A percentile compares a stretch with the other conserved stretches of the same genome.
Conservation (phyloP, 1,140 invertebrate genomes). For the Diorhabda elongata region DNA sequence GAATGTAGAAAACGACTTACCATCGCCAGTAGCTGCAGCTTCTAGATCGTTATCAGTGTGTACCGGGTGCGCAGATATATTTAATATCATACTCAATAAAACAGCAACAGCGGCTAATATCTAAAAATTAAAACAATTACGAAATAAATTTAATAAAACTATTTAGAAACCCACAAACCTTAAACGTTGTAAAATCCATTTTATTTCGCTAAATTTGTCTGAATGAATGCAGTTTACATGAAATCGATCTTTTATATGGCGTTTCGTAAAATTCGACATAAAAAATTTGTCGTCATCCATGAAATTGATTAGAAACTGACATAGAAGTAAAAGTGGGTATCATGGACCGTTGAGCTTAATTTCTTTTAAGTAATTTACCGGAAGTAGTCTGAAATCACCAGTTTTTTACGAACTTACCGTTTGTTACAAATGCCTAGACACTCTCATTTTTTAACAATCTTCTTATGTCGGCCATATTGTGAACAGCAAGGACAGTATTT, state of each 20-base stretch:
- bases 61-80: no score
- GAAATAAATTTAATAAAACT: background rate
- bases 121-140: no score
- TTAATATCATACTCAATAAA: no score
- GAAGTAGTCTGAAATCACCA: background rate
- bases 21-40: constrained; percentile 21
- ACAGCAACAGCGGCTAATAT: no score
- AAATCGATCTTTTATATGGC: background rate
- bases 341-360: background rate
- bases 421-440: no score
- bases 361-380: background rate
- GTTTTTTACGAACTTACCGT: no score
- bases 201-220: background rate
- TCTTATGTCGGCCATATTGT: no score
- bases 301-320: background rate
- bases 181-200: background rate
- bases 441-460: no score
- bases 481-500: no score
- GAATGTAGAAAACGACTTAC: constrained; percentile 11
- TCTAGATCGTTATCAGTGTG: constrained; percentile 15
- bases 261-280: background rate
- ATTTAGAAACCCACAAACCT: background rate
- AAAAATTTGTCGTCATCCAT: background rate
- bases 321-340: background rate
- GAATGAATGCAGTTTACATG: background rate